Evolutionary conservation across 2,113 vertebrate species (phyloP).

Genomic region (Motacilla tschutschensis): DNA sequence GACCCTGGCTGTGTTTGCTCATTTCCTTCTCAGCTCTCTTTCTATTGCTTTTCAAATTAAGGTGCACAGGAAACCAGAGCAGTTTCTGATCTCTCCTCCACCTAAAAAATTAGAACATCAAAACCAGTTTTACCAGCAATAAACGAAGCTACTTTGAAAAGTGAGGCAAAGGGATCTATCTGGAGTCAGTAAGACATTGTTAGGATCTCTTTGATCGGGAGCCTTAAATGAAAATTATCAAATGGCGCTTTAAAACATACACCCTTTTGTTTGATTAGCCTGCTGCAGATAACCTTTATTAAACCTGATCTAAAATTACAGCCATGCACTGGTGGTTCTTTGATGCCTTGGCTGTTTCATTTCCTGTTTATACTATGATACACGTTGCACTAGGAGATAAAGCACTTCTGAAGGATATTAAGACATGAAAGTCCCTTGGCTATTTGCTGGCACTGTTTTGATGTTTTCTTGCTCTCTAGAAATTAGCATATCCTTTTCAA

Average conservation of each 20-base stretch:
- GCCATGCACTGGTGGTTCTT: constrained; percentile 80
- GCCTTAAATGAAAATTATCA: constrained; percentile 89
- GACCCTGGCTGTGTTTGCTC: constrained; percentile 15
- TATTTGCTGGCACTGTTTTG: constrained; percentile 96
- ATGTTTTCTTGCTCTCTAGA: constrained; percentile 94
- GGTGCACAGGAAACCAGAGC: constrained; percentile 51
- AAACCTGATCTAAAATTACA: constrained; percentile 91
- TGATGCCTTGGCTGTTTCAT: constrained; percentile 85
- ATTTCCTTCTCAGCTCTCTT: constrained; percentile 36
- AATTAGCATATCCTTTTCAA: constrained; percentile 98
- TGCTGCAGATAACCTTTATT: constrained; percentile 95
- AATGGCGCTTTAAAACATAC: constrained; percentile 82
- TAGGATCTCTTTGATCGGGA: constrained; percentile 82
- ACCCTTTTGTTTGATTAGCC: constrained; percentile 89
- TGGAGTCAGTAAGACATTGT: constrained; percentile 63
- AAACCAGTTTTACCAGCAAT: constrained; percentile 61
- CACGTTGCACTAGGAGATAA: constrained; percentile 92
- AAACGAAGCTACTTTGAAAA: constrained; percentile 56
- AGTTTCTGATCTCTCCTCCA: constrained; percentile 61
- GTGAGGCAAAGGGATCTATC: constrained; percentile 56
- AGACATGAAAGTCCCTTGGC: constrained; percentile 94
- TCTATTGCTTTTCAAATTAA: constrained; percentile 59
- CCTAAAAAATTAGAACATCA: constrained; percentile 69
- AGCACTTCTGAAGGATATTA: constrained; percentile 93
- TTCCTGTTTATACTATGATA: constrained; percentile 90